These are phyloP conservation scores for Galbula dea DNA, from an alignment of 2,113 vertebrate species.

Conservation along the genomic window DNA sequence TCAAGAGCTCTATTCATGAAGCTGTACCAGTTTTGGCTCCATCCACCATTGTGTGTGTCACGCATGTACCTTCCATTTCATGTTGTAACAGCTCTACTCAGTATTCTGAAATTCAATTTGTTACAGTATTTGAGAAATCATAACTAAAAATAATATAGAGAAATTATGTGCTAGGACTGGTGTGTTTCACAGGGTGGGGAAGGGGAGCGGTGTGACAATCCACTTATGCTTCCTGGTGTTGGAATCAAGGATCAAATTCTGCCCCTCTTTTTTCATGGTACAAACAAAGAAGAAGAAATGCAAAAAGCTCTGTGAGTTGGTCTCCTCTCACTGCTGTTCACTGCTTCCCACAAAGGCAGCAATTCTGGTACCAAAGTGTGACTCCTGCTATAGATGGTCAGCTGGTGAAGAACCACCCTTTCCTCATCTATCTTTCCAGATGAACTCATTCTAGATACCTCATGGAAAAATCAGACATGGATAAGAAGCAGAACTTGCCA, in stretches of 20 bases:
- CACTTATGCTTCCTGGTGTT: not conserved
- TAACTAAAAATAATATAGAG: not conserved
- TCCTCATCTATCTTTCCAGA: not conserved
- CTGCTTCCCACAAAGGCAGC: not conserved
- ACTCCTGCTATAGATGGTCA: not conserved
- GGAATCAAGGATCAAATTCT: not conserved
- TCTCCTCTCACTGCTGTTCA: not conserved
- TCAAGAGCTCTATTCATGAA: not conserved
- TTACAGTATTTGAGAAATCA: not conserved
- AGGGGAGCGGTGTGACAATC: not conserved
- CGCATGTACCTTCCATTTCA: accelerated
- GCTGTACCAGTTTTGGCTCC: not conserved
- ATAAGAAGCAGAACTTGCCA: not conserved
- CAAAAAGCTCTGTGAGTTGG: not conserved
- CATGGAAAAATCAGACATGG: not conserved
- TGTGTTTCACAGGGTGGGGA: not conserved
- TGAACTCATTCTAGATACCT: not conserved
- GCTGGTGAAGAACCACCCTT: not conserved
- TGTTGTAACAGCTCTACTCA: not conserved
- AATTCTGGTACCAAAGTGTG: not conserved
- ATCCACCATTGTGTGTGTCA: not conserved
- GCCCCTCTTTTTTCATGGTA: not conserved
- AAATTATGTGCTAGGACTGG: not conserved
- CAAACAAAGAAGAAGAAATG: not conserved
- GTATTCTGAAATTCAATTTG: not conserved